Conservation (phyloP, 2,888 invertebrate species). For the Drosophila barbarae region DNA sequence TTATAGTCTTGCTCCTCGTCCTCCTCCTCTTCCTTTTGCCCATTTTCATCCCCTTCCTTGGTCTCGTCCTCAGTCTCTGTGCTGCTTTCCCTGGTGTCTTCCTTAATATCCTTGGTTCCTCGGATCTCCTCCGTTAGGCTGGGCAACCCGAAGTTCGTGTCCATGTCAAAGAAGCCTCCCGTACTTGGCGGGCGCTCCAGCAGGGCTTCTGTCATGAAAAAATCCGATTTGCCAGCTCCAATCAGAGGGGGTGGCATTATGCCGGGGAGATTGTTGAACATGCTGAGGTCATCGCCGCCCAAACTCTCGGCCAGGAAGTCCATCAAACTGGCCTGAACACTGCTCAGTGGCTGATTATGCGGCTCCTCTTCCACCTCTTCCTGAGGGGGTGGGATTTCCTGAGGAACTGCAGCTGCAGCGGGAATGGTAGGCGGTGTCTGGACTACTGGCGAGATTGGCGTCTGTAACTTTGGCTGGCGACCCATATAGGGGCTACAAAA, state of each 20-base stretch:
- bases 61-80: conserved; percentile 51
- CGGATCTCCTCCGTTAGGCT: background rate
- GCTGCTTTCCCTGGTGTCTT: conserved; percentile 24
- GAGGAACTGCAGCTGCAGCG: background rate
- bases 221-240: conserved; percentile 66
- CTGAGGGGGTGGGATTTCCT: background rate
- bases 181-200: conserved; percentile 63
- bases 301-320: conserved; percentile 78
- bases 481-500: conserved; percentile 78
- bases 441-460: background rate
- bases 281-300: conserved; percentile 70
- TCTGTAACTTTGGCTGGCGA: conserved; percentile 60
- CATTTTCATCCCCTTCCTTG: conserved; percentile 16
- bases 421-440: background rate
- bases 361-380: conserved; percentile 5
- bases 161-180: conserved; percentile 62
- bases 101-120: background rate
- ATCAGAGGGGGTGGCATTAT: conserved; percentile 71
- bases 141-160: conserved; percentile 42
- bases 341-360: conserved; percentile 61
- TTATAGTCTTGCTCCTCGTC: conserved; percentile 58
- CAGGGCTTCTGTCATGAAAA: conserved; percentile 68
- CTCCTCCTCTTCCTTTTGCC: conserved; percentile 41
- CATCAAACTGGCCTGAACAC: conserved; percentile 78
- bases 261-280: conserved; percentile 70